These are phyloP conservation scores for Odontomachus brunneus DNA, from an alignment of 1,140 invertebrate genomes.

Conservation along the genomic window DNA sequence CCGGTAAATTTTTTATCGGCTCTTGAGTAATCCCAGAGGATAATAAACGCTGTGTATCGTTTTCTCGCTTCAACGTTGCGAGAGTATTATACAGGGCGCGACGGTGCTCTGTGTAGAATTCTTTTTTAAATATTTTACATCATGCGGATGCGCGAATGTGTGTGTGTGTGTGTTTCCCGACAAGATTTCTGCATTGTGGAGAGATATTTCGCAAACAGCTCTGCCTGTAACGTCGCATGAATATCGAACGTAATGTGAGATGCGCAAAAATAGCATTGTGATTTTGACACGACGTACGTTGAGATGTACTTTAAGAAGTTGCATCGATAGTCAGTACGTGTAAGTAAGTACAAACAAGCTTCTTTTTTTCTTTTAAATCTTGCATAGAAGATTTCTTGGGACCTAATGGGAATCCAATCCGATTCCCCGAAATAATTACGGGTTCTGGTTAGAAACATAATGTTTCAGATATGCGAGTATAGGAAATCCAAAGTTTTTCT, in stretches of 20 bases:
- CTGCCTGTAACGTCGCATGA: background rate
- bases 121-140: slow-evolving; percentile 42
- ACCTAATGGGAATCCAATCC: too few species aligned
- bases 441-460: too few species aligned
- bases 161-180: background rate
- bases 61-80: slow-evolving; percentile 43
- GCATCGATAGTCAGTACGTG: too few species aligned
- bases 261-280: background rate
- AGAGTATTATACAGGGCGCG: slow-evolving; percentile 23
- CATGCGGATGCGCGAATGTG: slow-evolving; percentile 8
- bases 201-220: slow-evolving; percentile 7
- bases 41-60: slow-evolving; percentile 44
- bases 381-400: too few species aligned
- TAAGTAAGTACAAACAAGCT: too few species aligned
- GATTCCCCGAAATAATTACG: too few species aligned
- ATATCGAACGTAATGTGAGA: background rate
- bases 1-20: slow-evolving; percentile 50
- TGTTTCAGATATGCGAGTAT: too few species aligned
- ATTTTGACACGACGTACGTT: background rate
- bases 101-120: background rate
- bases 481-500: too few species aligned
- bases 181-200: slow-evolving; percentile 38
- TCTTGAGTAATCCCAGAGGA: slow-evolving; percentile 33
- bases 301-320: too few species aligned
- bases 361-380: too few species aligned